Conservation (phyloP, 2,113 vertebrate genomes). For the Phaetusa simplex region DNA sequence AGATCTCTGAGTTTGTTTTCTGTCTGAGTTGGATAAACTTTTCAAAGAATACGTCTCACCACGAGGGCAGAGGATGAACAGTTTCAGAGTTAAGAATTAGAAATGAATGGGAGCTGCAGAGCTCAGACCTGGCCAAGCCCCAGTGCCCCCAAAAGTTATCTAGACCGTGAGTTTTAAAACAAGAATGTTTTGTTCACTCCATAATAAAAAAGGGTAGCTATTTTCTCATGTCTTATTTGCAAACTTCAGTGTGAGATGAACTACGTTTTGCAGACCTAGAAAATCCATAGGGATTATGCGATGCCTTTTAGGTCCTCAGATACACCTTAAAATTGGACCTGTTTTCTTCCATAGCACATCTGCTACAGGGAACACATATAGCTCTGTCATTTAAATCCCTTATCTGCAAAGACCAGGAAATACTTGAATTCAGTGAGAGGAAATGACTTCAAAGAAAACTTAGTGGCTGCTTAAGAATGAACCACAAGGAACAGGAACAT, state of each 20-base stretch:
- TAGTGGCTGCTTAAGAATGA: slow-evolving; percentile 13
- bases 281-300: background rate
- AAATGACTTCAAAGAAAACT: slow-evolving; percentile 17
- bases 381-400: background rate
- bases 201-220: background rate
- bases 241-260: background rate
- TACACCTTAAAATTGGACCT: background rate
- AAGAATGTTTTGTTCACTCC: background rate
- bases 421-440: slow-evolving; percentile 12
- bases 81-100: background rate
- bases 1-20: background rate
- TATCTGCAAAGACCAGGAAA: slow-evolving; percentile 27
- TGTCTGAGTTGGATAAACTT: background rate
- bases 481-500: background rate
- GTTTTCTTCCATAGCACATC: background rate
- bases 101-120: background rate
- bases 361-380: background rate
- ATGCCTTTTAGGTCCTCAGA: background rate
- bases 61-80: background rate
- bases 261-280: background rate
- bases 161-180: background rate
- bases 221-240: background rate
- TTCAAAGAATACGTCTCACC: background rate
- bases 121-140: background rate
- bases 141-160: background rate